phyloP scores from a whole-genome alignment of 1,140 invertebrate genomes.

The Monochamus saltuarius region DNA sequence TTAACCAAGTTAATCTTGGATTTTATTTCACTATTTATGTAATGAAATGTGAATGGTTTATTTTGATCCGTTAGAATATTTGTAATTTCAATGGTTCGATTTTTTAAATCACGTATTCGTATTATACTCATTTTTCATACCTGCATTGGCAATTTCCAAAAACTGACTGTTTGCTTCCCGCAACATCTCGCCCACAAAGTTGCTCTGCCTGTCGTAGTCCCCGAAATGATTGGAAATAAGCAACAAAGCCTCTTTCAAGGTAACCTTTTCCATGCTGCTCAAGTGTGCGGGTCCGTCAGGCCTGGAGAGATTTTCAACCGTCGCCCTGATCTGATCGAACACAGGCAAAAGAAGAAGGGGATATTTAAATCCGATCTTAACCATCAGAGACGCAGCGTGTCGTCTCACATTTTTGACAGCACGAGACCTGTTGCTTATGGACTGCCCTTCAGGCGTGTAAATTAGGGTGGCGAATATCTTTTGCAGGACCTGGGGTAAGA shows the following conservation, averaged over 20 bases:
- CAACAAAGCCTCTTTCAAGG: slow-evolving; percentile 73
- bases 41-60: no score
- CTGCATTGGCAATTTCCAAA: slow-evolving; percentile 55
- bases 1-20: no score
- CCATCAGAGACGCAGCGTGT: slow-evolving; percentile 85
- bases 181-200: slow-evolving; percentile 79
- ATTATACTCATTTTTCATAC: background rate
- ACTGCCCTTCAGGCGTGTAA: slow-evolving; percentile 65
- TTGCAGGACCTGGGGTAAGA: slow-evolving; percentile 76
- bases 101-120: no score
- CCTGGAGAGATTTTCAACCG: slow-evolving; percentile 66
- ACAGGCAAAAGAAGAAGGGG: slow-evolving; percentile 79
- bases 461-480: slow-evolving; percentile 84
- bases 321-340: slow-evolving; percentile 81
- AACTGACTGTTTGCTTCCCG: slow-evolving; percentile 59
- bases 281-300: slow-evolving; percentile 64
- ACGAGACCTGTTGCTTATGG: slow-evolving; percentile 61
- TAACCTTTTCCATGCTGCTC: slow-evolving; percentile 82
- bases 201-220: slow-evolving; percentile 81
- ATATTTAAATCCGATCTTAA: slow-evolving; percentile 86
- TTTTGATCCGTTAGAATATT: no score
- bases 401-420: slow-evolving; percentile 82
- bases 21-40: no score
- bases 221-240: slow-evolving; percentile 86
- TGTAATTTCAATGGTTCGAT: no score